Percentiles rank a stretch among this genome's conserved stretches.
phyloP scores from a whole-genome alignment of 2,113 vertebrate species.

The Neogobius melanostomus region DNA sequence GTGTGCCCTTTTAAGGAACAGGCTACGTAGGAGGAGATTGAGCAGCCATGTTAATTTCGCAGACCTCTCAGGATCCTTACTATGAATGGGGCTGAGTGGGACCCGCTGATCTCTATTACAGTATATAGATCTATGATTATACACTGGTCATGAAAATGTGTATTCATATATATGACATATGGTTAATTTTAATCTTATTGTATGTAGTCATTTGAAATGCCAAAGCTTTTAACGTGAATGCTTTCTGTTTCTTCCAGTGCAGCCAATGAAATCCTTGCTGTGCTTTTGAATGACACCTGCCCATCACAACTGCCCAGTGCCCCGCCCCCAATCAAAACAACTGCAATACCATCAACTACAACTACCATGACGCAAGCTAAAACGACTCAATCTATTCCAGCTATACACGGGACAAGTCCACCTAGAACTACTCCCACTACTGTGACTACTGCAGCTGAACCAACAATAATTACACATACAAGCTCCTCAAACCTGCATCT shows the following conservation, averaged over 20 bases:
- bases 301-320: not conserved
- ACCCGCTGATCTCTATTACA: no score
- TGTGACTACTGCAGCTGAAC: not conserved
- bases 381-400: not conserved
- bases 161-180: no score
- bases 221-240: not conserved
- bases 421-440: not conserved
- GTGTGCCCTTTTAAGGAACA: no score
- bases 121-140: no score
- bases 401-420: not conserved
- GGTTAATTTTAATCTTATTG: no score
- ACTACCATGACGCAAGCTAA: not conserved
- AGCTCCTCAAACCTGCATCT: not conserved
- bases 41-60: no score
- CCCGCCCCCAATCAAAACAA: not conserved
- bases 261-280: not conserved
- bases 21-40: no score
- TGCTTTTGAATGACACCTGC: not conserved
- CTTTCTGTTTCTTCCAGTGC: not conserved
- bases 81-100: no score
- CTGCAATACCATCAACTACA: not conserved
- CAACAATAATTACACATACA: not conserved
- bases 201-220: not conserved
- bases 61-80: no score
- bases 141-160: no score